Evolutionary conservation across 2,113 vertebrate species (phyloP).

Genomic region (Cyprinodon brontotheroides): DNA sequence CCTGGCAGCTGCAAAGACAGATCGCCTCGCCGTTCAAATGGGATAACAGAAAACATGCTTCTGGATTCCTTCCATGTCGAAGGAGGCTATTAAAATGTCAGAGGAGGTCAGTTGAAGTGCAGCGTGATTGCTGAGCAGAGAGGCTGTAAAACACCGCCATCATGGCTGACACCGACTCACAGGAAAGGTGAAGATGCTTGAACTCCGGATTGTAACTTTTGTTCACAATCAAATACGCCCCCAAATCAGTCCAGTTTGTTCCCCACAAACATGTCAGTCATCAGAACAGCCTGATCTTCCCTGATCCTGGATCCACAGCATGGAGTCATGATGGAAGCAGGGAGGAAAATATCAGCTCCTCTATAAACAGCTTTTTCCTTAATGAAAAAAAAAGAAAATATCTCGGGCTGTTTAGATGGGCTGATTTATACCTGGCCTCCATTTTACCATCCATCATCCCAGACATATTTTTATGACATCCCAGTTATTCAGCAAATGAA

Average conservation of each 20-base stretch:
- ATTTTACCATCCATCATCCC: neutral
- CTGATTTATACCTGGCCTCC: neutral
- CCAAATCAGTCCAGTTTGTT: neutral
- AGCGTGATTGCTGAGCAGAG: conserved; percentile 6
- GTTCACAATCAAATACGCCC: neutral
- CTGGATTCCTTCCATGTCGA: conserved; percentile 10
- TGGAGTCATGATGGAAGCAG: too few species aligned
- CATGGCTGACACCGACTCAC: conserved; percentile 2
- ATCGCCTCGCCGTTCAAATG: conserved; percentile 36
- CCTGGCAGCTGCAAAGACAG: conserved; percentile 27
- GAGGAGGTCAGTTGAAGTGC: conserved; percentile 40
- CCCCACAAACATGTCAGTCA: neutral
- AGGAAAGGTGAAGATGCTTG: neutral
- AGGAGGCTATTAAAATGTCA: conserved; percentile 47
- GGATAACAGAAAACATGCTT: conserved; percentile 39
- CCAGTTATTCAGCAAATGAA: neutral
- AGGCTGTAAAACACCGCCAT: conserved; percentile 9
- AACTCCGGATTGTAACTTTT: neutral
- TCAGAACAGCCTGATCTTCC: neutral
- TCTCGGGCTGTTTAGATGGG: neutral
- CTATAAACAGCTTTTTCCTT: neutral
- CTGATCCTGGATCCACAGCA: neutral
- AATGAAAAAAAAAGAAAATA: neutral
- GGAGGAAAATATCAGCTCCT: neutral
- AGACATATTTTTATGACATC: neutral